Evolutionary conservation across 2,888 invertebrate species (phyloP).

Genomic region (Lasioglossum figueresi): DNA sequence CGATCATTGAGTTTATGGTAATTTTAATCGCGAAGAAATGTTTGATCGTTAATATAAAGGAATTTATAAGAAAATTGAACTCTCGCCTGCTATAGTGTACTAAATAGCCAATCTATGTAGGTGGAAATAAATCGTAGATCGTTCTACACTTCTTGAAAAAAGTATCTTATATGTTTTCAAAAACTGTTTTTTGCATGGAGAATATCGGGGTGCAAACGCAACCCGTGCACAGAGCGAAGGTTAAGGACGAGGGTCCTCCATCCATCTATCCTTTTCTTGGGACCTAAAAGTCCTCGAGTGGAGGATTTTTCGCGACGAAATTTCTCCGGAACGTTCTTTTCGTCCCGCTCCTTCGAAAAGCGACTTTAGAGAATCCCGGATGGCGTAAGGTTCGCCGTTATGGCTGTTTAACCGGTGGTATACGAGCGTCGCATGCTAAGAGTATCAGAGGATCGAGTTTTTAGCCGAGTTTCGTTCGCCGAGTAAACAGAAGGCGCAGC

Average conservation of each 20-base stretch:
- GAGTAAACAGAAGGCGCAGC: conserved; percentile 8
- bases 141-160: too few relatives aligned
- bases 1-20: too few relatives aligned
- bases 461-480: conserved; percentile 9
- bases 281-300: not conserved
- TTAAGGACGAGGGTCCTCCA: not conserved
- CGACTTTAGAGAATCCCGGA: not conserved
- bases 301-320: not conserved
- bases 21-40: too few relatives aligned
- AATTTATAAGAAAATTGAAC: too few relatives aligned
- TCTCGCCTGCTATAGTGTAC: too few relatives aligned
- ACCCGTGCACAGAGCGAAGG: too few relatives aligned
- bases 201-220: too few relatives aligned
- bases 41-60: too few relatives aligned
- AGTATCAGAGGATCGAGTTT: conserved; percentile 13
- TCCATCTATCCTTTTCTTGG: not conserved
- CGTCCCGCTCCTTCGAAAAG: not conserved
- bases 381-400: not conserved
- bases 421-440: conserved; percentile 32
- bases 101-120: too few relatives aligned
- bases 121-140: too few relatives aligned
- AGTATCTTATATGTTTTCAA: too few relatives aligned
- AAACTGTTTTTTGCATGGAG: too few relatives aligned
- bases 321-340: not conserved
- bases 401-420: not conserved